A percentile compares a stretch with the other conserved stretches of the same genome.
Evolutionary conservation across 2,888 invertebrate species (phyloP).

Genomic region (Aspidiotus destructor): DNA sequence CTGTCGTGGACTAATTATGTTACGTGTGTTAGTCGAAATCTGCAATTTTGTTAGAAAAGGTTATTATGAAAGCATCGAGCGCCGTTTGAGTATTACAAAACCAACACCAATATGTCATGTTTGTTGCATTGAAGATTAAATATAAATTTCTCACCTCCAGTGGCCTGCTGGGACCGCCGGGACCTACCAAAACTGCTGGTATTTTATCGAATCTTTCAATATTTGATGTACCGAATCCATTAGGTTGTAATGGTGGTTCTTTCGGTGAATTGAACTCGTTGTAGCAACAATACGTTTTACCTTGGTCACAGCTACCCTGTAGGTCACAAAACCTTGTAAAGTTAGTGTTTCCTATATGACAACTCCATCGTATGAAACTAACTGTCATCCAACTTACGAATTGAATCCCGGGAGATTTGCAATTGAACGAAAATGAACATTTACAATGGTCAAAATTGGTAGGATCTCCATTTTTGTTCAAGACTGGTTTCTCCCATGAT

Average conservation of each 20-base stretch:
- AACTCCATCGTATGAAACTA: neutral
- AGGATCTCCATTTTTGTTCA: conserved; percentile 38
- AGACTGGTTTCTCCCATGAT: conserved; percentile 40
- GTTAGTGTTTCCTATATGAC: neutral
- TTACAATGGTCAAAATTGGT: conserved; percentile 44
- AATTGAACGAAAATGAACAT: conserved; percentile 50
- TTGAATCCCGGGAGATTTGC: conserved; percentile 47
- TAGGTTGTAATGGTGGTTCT: conserved; percentile 21
- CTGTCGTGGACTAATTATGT: no score
- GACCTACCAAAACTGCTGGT: conserved; percentile 44
- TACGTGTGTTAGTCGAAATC: no score
- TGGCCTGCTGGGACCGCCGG: conserved; percentile 39
- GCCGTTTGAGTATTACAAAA: no score
- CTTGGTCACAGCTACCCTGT: conserved; percentile 55
- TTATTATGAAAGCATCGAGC: no score
- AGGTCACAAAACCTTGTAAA: conserved; percentile 31
- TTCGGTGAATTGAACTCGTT: conserved; percentile 39
- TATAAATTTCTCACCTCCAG: no score
- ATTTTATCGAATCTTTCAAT: conserved; percentile 33
- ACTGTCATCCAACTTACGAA: conserved; percentile 43
- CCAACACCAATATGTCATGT: no score
- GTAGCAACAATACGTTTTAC: conserved; percentile 57
- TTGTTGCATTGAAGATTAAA: no score
- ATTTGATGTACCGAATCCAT: conserved; percentile 22
- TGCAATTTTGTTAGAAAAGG: no score